Base-by-base conservation (phyloP, 2,888 invertebrate genomes). In the Netelia virgata region DNA sequence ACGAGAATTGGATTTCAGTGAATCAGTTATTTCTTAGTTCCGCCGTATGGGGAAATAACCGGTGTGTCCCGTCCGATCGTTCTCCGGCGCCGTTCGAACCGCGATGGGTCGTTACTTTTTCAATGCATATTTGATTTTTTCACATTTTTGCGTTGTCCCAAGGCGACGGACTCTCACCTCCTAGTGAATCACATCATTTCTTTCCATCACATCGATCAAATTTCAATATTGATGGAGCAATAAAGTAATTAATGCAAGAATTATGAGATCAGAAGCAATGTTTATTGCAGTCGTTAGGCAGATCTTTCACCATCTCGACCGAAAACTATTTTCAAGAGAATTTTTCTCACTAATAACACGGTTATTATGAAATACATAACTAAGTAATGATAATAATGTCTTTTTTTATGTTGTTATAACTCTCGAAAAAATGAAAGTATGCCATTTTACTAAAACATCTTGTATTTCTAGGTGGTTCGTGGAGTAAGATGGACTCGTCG, bases 121-220 rank as follows among this genome's bases (percentile, higher is more conserved):
- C 84, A 81, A 84, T 84, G 84, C 84, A 84, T 84, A 84, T 77
- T 80, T 84, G 80, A 84, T 84, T 83, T 70, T 57, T 10, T 14
- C 43, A 43, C 59, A 43, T 57, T 14, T 28, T 16, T 41, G 11
- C 10, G 20, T 8, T 8, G 14, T 18, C 64, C 16, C 66, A 36
- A 36, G 36, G 36, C 36, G 6, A 36, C 11, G 57, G n/a, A 43
- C 20, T 66, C 5, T 55, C 20, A 18, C 23, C n/a, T 23, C 8
- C 3, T 18, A 14, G 36, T 36, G 16, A 70, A 75, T 63, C 18
- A 47, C 47, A 36, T 20, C 69, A 63, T 64, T 72, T 41, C 70
- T 82, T 50, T 11, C 47, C 53, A 8, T 59, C 64, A n/a, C 55
- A 10, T 55, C 47, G 63, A 64, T 75, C 63, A 59, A 79, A 75